Evolutionary conservation across 2,797 vertebrate species (phyloP).

Genomic region (Fistularia commersonii): DNA sequence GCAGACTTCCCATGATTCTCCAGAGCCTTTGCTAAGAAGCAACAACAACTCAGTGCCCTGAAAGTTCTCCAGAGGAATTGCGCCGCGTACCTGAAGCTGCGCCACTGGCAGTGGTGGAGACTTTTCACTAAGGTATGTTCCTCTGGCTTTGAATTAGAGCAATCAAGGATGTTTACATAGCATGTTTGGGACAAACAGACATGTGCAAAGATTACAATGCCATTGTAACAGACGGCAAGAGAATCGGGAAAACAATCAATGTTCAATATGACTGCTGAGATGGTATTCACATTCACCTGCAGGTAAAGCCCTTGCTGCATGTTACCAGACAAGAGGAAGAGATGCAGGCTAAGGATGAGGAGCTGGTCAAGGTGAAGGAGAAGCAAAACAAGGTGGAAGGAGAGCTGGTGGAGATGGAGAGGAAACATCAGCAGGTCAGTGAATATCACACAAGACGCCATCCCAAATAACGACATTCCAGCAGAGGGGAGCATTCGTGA

Average conservation of each 20-base stretch:
- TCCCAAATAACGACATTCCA: no score
- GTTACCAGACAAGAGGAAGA: constrained; percentile 98
- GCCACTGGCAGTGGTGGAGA: constrained; percentile 99
- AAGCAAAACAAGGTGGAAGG: constrained; percentile 93
- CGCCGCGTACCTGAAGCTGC: constrained; percentile 91
- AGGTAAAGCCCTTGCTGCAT: constrained; percentile 98
- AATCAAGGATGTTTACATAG: neutral
- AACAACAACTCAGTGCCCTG: constrained; percentile 94
- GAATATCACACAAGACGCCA: no score
- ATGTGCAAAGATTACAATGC: no score
- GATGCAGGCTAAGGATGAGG: constrained; percentile 96
- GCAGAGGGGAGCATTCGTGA: no score
- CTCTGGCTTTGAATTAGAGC: neutral
- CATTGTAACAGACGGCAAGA: neutral
- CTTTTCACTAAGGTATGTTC: constrained; percentile 93
- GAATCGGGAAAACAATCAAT: neutral
- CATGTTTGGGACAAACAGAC: no score
- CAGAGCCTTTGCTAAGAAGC: constrained; percentile 96
- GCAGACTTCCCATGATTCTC: neutral
- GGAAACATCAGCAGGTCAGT: constrained; percentile 92
- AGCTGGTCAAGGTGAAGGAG: constrained; percentile 96
- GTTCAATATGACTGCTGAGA: neutral
- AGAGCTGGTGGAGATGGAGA: constrained; percentile 94
- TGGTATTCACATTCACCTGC: constrained; percentile 3
- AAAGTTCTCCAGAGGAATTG: constrained; percentile 98